These are phyloP conservation scores for Antechinus flavipes DNA, from an alignment of 2,113 vertebrate genomes.

Conservation along the genomic window DNA sequence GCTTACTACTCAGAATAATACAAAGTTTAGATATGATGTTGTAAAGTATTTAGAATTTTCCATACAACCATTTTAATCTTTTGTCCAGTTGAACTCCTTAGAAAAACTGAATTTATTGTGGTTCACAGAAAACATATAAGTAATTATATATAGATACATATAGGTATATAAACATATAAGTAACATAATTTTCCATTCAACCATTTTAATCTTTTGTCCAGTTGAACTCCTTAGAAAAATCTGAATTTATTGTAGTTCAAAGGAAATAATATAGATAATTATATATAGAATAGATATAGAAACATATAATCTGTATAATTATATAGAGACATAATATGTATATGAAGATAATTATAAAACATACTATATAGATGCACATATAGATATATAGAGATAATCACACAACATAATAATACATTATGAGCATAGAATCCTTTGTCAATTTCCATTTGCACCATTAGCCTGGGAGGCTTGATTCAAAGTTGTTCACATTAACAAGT, in stretches of 20 bases:
- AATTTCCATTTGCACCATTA: background rate
- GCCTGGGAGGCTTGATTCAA: background rate
- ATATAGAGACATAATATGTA: too few relatives aligned
- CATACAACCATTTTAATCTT: conserved; percentile 83
- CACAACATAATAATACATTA: background rate
- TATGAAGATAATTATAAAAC: too few relatives aligned
- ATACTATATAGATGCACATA: too few relatives aligned
- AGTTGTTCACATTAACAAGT: background rate
- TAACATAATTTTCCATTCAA: conserved; percentile 77
- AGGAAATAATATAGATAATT: background rate
- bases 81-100: conserved; percentile 79
- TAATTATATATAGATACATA: background rate
- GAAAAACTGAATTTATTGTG: conserved; percentile 75
- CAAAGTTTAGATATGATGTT: background rate
- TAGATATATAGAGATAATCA: background rate
- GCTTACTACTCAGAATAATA: background rate
- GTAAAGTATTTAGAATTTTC: conserved; percentile 58
- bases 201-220: conserved; percentile 80
- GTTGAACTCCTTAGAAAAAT: conserved; percentile 77
- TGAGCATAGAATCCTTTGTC: background rate
- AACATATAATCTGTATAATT: too few relatives aligned
- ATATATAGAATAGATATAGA: background rate
- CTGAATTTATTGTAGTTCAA: conserved; percentile 69
- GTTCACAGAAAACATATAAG: background rate
- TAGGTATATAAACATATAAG: too few relatives aligned